Base-by-base conservation (phyloP, 2,797 vertebrate species). In the Distichodus sexfasciatus region DNA sequence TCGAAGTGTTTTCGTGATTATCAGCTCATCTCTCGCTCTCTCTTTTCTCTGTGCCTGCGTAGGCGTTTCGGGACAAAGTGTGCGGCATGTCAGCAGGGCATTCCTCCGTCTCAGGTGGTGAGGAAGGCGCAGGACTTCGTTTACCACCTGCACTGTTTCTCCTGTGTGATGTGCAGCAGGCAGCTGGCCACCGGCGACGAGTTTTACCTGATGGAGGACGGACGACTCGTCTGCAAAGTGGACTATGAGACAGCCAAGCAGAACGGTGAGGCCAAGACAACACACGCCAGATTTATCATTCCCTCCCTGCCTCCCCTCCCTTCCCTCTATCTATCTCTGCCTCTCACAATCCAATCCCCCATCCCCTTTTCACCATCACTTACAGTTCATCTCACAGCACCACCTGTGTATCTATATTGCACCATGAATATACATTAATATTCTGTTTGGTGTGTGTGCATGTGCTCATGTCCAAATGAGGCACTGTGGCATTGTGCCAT, bases 131-230 rank as follows among this genome's bases (percentile, higher is more conserved):
- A 99, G 88, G 96, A 99, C 87, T 99, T 99, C 24, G 97, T 98
- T 79, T 99, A 98, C 85, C 97, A 99, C 85, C 91, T 99, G 60
- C 95, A 96, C 87, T 99, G 97, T 90, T 99, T 99, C 0, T 93
- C 96, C 84, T 99, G 97, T 79, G 92, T 98, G 79, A 97, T 99
- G 92, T 99, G 97, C 83, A 97, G 88, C 89, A 91, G 95, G 47
- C 97, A 99, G 84, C 88, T 98, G 87, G 94, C 96, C 88, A 99
- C 97, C 0, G 97, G 96, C 0, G 97, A 99, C 0, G 95, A 99
- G 91, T 99, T 98, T 87, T 98, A 98, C 90, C 94, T 99, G 83
- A 96, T 99, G 97, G 97, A 98, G 84, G 97, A 99, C 0, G 96
- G 97, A 51, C 88, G 97, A 71, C 91, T 99, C 76, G 96, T 99